Base-by-base conservation (phyloP, 2,888 invertebrate species). In the Sphaerophoria rueppellii region DNA sequence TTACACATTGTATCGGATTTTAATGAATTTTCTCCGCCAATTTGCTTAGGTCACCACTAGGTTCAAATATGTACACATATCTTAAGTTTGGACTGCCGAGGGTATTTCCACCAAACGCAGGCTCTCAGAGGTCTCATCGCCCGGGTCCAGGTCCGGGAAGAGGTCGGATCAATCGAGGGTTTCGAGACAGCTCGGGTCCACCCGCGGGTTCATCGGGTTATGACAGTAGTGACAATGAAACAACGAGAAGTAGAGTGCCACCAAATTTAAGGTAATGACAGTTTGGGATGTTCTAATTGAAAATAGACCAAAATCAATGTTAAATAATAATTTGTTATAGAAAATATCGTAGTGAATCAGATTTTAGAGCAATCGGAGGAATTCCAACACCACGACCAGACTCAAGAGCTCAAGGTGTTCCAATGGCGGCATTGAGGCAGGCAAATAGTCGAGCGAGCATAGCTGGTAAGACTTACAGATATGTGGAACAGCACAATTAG, bases 1-100 rank as follows among this genome's bases (percentile, higher is more conserved):
- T 34, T 70, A 52, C 43, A 55, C 24, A 7, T 60, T 32, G 37
- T 69, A 37, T 37, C 34, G 6, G 35, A 58, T 61, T 11, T 65
- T 60, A 71, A 80, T 40, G 11, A 48, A 24, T 24, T 24, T 24
- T 24, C 24, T 24, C 24, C 24, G 1, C n/a, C n/a, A 48, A 50
- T n/a, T 24, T 24, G 24, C 24, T 24, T 90, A 96, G 96, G 92
- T 96, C 96, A 76, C 97, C 97, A 0, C 93, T 98, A 81, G 97
- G 97, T 55, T 96, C 96, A 55, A 98, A 98, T 90, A 97, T 98
- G 94, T 97, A 97, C 92, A 97, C 98, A 32, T 98, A 98, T 92
- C 93, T 98, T 87, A 98, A 98, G 92, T 98, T 98, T 89, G 98
- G 98, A 0, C 93, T 98, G 73, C 98, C 98, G 0, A 94, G 98